These are phyloP conservation scores for Petrocephalus sullivani DNA, from an alignment of 2,797 vertebrate species.

Conservation along the genomic window DNA sequence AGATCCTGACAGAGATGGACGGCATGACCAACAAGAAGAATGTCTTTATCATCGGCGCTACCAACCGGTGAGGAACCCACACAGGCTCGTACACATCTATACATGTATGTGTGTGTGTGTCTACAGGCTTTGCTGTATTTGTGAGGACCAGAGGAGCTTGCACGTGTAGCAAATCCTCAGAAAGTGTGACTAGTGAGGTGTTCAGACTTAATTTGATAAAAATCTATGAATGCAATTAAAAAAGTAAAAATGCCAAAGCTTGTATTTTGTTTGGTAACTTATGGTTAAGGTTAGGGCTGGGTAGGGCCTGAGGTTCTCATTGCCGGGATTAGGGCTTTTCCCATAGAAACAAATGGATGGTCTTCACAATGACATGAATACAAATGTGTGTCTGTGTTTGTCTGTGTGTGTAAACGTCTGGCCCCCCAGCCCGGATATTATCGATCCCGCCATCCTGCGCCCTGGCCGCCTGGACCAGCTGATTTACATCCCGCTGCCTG, in stretches of 20 bases:
- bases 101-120: neutral
- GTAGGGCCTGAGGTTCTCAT: neutral
- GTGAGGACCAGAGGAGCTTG: no score
- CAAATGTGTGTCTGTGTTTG: neutral
- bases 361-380: neutral
- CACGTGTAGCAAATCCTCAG: no score
- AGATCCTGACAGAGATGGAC: conserved; percentile 56
- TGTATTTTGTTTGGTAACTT: neutral
- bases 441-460: conserved; percentile 53
- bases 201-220: neutral
- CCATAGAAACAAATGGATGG: neutral
- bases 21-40: conserved; percentile 56
- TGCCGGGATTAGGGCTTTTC: neutral
- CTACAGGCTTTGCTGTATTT: no score
- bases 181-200: no score
- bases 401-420: neutral
- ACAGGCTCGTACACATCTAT: no score
- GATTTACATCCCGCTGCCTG: conserved; percentile 54
- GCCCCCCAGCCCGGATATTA: conserved; percentile 48
- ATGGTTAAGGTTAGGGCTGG: neutral
- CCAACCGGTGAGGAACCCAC: conserved; percentile 42
- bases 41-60: conserved; percentile 54
- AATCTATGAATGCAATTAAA: neutral
- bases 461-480: conserved; percentile 52
- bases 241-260: neutral